A percentile compares a stretch with the other conserved stretches of the same genome.
phyloP scores from a whole-genome alignment of 2,888 invertebrate species.

The Cinara cedri region DNA sequence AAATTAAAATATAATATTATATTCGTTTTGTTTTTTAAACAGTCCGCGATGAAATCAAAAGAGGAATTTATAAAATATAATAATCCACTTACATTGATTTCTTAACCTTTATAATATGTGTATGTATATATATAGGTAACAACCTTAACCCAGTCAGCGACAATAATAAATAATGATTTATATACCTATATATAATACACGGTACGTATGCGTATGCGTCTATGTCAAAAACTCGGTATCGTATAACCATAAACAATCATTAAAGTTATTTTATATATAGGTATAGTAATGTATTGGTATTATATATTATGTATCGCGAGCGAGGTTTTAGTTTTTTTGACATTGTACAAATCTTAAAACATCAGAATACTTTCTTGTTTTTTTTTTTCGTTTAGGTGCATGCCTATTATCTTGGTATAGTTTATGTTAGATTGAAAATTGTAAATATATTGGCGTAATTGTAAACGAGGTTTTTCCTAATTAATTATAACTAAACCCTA shows the following conservation, averaged over 20 bases:
- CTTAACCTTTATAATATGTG: slow-evolving; percentile 13
- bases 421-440: no score
- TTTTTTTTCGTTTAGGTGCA: no score
- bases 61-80: slow-evolving; percentile 2
- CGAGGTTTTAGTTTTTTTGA: slow-evolving; percentile 17
- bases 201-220: neutral
- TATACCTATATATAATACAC: neutral
- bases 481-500: no score
- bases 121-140: no score
- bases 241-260: slow-evolving; percentile 29
- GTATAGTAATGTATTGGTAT: neutral
- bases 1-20: no score
- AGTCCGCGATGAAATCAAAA: neutral
- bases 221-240: slow-evolving; percentile 11
- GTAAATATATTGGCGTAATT: no score
- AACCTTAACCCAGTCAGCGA: slow-evolving; percentile 46
- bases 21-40: no score
- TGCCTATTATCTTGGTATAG: no score
- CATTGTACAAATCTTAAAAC: neutral
- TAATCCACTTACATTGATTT: slow-evolving; percentile 21
- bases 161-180: slow-evolving; percentile 39
- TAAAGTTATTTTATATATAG: slow-evolving; percentile 14
- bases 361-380: neutral
- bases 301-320: neutral
- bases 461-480: no score